These are phyloP conservation scores for Spinus olivaceus DNA, from an alignment of 2,797 vertebrate genomes.

Conservation along the genomic window DNA sequence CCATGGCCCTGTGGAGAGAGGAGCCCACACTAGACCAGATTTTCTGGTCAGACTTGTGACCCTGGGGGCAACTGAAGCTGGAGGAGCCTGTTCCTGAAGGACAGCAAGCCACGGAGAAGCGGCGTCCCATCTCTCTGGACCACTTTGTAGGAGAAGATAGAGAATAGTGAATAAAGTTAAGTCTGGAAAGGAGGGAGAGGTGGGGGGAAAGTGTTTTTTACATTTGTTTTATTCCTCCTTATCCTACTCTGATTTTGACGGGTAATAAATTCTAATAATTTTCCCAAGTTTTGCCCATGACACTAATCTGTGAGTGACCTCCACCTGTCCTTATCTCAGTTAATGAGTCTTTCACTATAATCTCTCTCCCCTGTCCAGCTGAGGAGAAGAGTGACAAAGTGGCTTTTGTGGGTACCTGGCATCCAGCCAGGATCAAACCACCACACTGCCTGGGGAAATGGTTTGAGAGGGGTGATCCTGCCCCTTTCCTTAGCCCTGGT, in stretches of 20 bases:
- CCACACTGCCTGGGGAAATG: not conserved
- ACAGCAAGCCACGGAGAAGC: not conserved
- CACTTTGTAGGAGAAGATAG: not conserved
- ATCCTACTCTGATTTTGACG: not conserved
- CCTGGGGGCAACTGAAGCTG: not conserved
- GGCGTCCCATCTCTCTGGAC: not conserved
- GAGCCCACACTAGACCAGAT: not conserved
- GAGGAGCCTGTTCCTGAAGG: not conserved
- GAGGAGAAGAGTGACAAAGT: not conserved
- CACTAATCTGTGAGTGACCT: not conserved
- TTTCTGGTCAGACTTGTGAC: not conserved
- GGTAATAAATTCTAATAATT: not conserved
- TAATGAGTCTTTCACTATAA: not conserved
- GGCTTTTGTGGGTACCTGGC: not conserved
- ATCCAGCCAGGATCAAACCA: not conserved
- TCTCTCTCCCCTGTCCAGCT: not conserved
- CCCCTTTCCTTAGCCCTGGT: not conserved
- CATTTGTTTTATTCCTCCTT: not conserved
- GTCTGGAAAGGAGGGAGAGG: not conserved
- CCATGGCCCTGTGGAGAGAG: not conserved
- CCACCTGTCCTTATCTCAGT: not conserved
- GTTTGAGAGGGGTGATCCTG: not conserved
- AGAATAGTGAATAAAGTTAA: not conserved
- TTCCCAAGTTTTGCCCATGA: not conserved
- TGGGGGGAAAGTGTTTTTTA: not conserved